Conservation (phyloP, 1,140 invertebrate species). For the Penaeus chinensis region DNA sequence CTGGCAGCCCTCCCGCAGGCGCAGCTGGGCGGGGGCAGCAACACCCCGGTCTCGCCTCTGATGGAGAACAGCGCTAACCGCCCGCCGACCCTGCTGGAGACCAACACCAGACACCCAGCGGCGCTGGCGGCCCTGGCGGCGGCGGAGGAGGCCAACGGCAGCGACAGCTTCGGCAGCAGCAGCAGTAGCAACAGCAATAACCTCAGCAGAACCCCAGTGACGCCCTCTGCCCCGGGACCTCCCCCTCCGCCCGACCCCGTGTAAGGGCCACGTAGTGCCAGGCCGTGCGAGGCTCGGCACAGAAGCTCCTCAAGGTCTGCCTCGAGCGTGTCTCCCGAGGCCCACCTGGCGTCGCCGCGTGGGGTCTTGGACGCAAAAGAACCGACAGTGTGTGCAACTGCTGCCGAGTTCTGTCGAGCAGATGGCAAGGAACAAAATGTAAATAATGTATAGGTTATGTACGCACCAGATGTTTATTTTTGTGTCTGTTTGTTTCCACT, state of each 20-base stretch:
- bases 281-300: too few species aligned
- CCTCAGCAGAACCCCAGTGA: background rate
- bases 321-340: too few species aligned
- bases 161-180: constrained; percentile 4
- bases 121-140: background rate
- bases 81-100: constrained; percentile 11
- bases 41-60: background rate
- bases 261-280: too few species aligned
- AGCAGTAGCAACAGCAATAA: background rate
- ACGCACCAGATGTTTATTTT: too few species aligned
- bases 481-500: too few species aligned
- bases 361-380: too few species aligned
- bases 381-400: too few species aligned
- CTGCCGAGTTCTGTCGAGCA: too few species aligned
- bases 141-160: background rate
- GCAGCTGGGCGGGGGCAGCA: constrained; percentile 22
- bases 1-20: constrained; percentile 41
- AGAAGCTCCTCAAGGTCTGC: too few species aligned
- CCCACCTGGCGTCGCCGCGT: too few species aligned
- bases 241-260: background rate
- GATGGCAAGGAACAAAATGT: too few species aligned
- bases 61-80: constrained; percentile 30
- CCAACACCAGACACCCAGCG: constrained; percentile 27
- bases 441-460: too few species aligned
- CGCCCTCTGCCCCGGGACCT: background rate